Percentiles rank a stretch among this genome's conserved stretches.
These are phyloP conservation scores for Nanorana parkeri DNA, from an alignment of 2,113 vertebrate genomes.

Conservation along the genomic window DNA sequence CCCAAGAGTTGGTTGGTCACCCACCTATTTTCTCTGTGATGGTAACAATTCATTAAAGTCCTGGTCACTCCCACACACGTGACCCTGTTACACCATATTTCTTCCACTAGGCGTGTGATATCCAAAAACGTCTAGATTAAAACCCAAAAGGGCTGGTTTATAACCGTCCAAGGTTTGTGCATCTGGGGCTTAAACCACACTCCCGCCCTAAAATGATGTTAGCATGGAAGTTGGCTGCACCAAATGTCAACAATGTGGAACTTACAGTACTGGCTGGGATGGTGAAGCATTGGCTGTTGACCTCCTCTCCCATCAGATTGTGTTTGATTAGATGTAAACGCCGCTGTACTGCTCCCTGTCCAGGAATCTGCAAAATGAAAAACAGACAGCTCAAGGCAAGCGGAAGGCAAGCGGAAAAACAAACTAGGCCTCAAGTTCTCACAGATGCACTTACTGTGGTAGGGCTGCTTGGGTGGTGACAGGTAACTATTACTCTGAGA, in stretches of 20 bases:
- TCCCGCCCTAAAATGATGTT: no score
- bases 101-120: no score
- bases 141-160: no score
- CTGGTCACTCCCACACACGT: no score
- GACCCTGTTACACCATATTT: no score
- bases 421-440: background rate
- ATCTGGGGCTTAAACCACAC: no score
- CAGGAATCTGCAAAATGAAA: constrained; percentile 62
- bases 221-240: no score
- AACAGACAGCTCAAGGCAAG: background rate
- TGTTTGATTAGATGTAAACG: constrained; percentile 68
- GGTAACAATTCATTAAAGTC: no score
- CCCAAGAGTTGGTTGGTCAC: no score
- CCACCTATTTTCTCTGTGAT: no score
- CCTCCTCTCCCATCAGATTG: constrained; percentile 74
- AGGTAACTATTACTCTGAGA: constrained; percentile 67
- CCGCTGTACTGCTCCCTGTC: constrained; percentile 68
- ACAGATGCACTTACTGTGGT: constrained; percentile 69
- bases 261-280: constrained; percentile 73
- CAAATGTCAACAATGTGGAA: background rate
- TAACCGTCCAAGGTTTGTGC: no score
- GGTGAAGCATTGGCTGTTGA: constrained; percentile 70
- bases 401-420: background rate
- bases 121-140: no score
- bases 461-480: constrained; percentile 65